Percentiles rank a stretch among this genome's conserved stretches.
These are phyloP conservation scores for Catharus minimus DNA, from an alignment of 2,113 vertebrate genomes.

Conservation along the genomic window DNA sequence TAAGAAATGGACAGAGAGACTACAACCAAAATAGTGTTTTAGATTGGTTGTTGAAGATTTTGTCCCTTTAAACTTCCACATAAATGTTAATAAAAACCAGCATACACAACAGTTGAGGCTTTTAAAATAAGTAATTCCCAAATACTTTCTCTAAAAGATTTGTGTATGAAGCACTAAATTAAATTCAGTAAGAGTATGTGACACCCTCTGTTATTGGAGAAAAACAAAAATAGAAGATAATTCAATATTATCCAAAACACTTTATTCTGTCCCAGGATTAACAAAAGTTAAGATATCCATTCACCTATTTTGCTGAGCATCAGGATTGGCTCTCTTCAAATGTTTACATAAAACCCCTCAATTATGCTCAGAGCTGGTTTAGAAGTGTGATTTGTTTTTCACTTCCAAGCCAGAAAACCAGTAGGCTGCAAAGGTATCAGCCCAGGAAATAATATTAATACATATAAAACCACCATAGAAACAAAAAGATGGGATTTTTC, in stretches of 20 bases:
- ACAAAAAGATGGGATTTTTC: not conserved
- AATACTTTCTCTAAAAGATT: not conserved
- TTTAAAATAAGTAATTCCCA: not conserved
- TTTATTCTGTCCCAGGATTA: not conserved
- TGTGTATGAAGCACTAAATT: not conserved
- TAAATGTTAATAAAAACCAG: not conserved
- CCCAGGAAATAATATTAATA: too few species aligned
- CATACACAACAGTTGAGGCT: not conserved
- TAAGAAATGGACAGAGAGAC: not conserved
- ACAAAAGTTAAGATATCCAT: not conserved
- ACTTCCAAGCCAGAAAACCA: not conserved
- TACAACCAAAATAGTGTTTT: not conserved
- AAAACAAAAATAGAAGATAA: not conserved
- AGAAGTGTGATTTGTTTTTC: not conserved
- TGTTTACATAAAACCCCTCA: not conserved
- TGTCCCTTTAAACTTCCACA: not conserved
- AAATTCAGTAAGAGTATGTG: not conserved
- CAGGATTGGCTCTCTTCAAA: not conserved
- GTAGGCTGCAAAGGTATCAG: not conserved
- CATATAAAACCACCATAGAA: not conserved
- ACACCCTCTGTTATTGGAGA: not conserved
- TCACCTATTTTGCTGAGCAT: not conserved
- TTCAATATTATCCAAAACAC: not conserved
- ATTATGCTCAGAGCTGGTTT: not conserved
- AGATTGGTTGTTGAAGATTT: not conserved